Conservation (phyloP, 2,113 vertebrate genomes). For the Corythaixoides concolor region DNA sequence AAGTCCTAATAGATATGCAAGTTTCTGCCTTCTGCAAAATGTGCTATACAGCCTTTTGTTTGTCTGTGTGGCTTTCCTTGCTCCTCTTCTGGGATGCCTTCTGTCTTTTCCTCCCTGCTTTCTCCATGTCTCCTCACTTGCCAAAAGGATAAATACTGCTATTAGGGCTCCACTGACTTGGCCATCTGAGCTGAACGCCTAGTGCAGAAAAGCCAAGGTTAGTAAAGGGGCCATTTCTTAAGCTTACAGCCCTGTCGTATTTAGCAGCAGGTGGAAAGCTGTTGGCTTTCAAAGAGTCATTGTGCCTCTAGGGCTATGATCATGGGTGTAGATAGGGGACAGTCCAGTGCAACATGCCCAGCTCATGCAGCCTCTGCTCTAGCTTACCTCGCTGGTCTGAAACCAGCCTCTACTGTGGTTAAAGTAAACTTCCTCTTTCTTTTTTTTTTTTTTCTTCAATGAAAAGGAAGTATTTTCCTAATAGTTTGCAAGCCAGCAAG, state of each 20-base stretch:
- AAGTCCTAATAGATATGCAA: not conserved
- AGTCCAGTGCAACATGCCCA: not conserved
- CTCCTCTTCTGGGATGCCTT: not conserved
- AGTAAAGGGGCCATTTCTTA: not conserved
- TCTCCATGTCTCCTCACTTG: not conserved
- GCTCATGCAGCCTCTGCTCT: not conserved
- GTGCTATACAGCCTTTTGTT: not conserved
- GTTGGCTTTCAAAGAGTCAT: not conserved
- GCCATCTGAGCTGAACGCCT: not conserved
- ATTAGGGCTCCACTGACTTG: not conserved
- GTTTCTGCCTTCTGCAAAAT: not conserved
- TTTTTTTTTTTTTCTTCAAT: rapidly evolving
- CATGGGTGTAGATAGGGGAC: not conserved
- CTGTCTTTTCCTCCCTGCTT: not conserved
- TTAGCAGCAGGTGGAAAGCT: not conserved
- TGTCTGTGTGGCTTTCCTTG: not conserved
- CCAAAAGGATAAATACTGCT: not conserved
- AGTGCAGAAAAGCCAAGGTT: not conserved
- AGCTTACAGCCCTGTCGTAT: not conserved
- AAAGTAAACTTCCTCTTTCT: not conserved
- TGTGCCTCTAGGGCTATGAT: not conserved
- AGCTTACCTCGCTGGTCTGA: not conserved
- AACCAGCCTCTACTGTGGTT: not conserved
- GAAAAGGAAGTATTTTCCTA: not conserved
- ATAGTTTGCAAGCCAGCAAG: not conserved